A percentile compares a stretch with the other conserved stretches of the same genome.
Conservation (phyloP, 2,797 vertebrate species). For the Chromis chromis region DNA sequence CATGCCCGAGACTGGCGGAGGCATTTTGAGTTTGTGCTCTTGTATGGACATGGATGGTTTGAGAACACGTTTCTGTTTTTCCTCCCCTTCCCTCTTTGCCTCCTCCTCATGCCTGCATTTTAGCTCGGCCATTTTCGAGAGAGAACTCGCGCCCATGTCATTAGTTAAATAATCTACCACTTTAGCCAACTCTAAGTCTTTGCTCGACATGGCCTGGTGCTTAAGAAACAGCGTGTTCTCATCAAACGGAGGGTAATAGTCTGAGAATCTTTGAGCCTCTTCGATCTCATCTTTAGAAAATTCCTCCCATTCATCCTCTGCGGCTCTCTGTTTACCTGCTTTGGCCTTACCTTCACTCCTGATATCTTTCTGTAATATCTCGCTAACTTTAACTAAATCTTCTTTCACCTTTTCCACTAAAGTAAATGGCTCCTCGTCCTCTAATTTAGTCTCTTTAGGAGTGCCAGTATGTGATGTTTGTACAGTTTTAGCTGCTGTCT, state of each 20-base stretch:
- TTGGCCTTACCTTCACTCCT: conserved; percentile 85
- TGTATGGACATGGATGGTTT: conserved; percentile 88
- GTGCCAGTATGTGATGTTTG: conserved; percentile 88
- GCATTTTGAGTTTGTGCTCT: conserved; percentile 99
- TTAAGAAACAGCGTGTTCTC: conserved; percentile 87
- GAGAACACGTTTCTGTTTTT: conserved; percentile 95
- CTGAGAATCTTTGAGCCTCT: conserved; percentile 89
- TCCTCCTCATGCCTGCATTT: conserved; percentile 94
- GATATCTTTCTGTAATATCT: conserved; percentile 95
- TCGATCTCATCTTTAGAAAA: conserved; percentile 96
- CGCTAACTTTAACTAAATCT: conserved; percentile 98
- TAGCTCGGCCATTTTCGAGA: conserved; percentile 90
- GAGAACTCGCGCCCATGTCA: conserved; percentile 91
- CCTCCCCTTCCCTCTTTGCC: conserved; percentile 93
- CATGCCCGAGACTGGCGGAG: conserved; percentile 91
- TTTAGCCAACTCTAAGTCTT: conserved; percentile 94
- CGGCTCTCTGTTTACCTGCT: conserved; percentile 83
- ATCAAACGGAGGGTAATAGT: conserved; percentile 82
- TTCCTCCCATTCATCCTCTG: conserved; percentile 97
- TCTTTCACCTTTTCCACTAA: conserved; percentile 99
- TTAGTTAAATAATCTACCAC: conserved; percentile 97
- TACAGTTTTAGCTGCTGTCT: conserved; percentile 89
- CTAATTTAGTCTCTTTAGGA: conserved; percentile 91
- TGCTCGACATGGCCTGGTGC: conserved; percentile 88
- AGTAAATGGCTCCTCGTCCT: conserved; percentile 95